Base-by-base conservation (phyloP, 2,797 vertebrate genomes). In the Hydrophis major region DNA sequence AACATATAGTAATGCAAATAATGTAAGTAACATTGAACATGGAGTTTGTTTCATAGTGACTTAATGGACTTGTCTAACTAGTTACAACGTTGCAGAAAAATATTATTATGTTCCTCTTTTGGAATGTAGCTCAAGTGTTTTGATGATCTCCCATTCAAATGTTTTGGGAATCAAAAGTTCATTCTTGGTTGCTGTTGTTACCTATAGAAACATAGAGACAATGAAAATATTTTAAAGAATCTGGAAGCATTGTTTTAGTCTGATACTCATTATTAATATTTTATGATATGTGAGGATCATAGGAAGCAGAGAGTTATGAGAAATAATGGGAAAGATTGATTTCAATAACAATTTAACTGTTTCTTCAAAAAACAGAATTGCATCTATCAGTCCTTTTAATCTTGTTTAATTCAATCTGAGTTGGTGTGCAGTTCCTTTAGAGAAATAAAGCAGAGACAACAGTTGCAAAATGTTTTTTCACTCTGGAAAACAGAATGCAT, bases 241-340 rank as follows among this genome's bases (percentile, higher is more conserved):
- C 94, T 93, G 63, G 8, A 90, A 93, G 42, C 59, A 93, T 93
- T 57, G 63, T 61, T 87, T 92, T 22, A 6, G 42, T 32, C 87
- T 6, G 92, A 66, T 93, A 10, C 86, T 94, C 93, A 60, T 53
- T 47, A 89, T 53, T 47, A 89, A 25, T 94, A 6, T 92, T 95
- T 92, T 37, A 37, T 11, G 89, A 94, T 2, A 57, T 90, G 22
- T 92, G 94, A 53, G 20, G 78, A 87, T 50, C 90, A 5, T 88
- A 56, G 90, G 83, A 93, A 90, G 25, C 69, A 92, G 95, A 90
- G 6, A 5, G 78, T 4, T 74, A 94, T 90, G 16, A 59, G 0
- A 50, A 69, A 42, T 66, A 42, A 13, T 92, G 87, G 20, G 90
- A 86, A 28, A 3, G 12, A 89, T 16, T 91, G 89, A 22, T 18